These are phyloP conservation scores for Platycercus adscitus DNA, from an alignment of 2,113 vertebrate genomes.

Conservation along the genomic window DNA sequence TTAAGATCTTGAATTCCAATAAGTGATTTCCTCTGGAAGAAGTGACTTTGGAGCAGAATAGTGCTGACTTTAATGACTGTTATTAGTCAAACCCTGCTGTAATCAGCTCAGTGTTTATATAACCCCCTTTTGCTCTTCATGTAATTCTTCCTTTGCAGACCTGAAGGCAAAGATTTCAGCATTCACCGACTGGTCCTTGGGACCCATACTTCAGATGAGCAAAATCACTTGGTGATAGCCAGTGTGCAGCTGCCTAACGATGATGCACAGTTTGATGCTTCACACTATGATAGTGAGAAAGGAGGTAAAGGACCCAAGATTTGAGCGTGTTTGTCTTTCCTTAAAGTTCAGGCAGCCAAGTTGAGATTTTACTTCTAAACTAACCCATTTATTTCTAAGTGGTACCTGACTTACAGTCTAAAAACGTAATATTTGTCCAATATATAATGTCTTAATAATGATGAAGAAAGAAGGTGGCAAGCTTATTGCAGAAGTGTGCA, in stretches of 20 bases:
- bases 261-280: conserved; percentile 97
- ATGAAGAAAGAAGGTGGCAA: not conserved
- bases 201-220: conserved; percentile 97
- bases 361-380: not conserved
- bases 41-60: not conserved
- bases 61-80: not conserved
- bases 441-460: not conserved
- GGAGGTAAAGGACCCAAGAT: conserved; percentile 81
- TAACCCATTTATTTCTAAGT: not conserved
- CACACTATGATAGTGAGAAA: conserved; percentile 98
- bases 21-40: not conserved
- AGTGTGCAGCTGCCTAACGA: conserved; percentile 97
- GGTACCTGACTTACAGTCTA: not conserved
- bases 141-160: conserved; percentile 73
- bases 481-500: not conserved
- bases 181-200: conserved; percentile 94
- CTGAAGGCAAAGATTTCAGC: conserved; percentile 98
- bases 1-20: not conserved
- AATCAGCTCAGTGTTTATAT: accelerated
- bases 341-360: not conserved
- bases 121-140: not conserved
- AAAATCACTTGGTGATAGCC: conserved; percentile 96
- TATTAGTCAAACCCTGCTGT: not conserved
- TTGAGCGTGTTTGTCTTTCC: not conserved
- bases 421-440: not conserved